phyloP scores from a whole-genome alignment of 2,888 invertebrate genomes.

The Metopia argyrocephala region DNA sequence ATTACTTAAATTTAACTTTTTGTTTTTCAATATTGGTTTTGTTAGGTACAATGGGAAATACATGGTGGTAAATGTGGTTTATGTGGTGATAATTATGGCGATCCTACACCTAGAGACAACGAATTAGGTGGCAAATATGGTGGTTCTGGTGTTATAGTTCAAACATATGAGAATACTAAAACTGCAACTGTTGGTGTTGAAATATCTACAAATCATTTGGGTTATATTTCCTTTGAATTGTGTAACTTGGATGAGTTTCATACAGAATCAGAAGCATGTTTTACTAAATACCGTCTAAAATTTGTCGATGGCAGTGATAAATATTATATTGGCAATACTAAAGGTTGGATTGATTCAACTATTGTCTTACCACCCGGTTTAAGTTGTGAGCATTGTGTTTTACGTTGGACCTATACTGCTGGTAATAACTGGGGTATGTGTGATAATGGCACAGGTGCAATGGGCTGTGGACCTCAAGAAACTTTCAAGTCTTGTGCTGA shows the following conservation, averaged over 20 bases:
- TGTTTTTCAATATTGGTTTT: background rate
- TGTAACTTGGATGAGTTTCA: slow-evolving; percentile 79
- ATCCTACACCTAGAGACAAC: slow-evolving; percentile 79
- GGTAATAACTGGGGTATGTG: slow-evolving; percentile 81
- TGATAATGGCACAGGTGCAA: slow-evolving; percentile 72
- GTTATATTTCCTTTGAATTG: slow-evolving; percentile 79
- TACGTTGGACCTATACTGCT: slow-evolving; percentile 80
- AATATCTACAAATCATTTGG: slow-evolving; percentile 79
- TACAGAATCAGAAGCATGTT: slow-evolving; percentile 80
- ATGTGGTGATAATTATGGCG: slow-evolving; percentile 80
- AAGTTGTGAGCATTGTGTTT: slow-evolving; percentile 80
- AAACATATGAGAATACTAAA: slow-evolving; percentile 73
- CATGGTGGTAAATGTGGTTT: slow-evolving; percentile 80
- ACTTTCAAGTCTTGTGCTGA: slow-evolving; percentile 80
- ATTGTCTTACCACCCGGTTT: slow-evolving; percentile 78
- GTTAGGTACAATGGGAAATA: slow-evolving; percentile 76
- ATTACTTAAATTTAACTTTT: too few relatives aligned
- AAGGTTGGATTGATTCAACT: slow-evolving; percentile 69
- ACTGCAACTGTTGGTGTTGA: slow-evolving; percentile 71
- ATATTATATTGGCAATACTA: slow-evolving; percentile 65
- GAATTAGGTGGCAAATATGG: slow-evolving; percentile 80
- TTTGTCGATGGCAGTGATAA: slow-evolving; percentile 72
- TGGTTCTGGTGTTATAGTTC: slow-evolving; percentile 79
- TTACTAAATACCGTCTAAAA: slow-evolving; percentile 76
- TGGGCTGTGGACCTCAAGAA: slow-evolving; percentile 80